phyloP scores from a whole-genome alignment of 1,140 invertebrate genomes.

The Drosophila parabipectinata region DNA sequence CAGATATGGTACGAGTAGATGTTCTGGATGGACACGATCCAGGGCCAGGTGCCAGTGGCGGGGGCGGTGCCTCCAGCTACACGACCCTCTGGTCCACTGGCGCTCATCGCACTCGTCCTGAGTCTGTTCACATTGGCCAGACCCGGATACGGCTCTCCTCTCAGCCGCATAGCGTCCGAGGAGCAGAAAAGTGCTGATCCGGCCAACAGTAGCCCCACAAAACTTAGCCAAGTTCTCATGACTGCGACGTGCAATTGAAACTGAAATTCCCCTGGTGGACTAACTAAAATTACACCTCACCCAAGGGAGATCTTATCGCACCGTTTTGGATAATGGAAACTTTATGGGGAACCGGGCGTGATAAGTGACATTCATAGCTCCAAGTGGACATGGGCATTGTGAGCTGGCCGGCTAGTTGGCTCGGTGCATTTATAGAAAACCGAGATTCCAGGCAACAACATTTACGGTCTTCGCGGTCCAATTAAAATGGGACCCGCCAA shows the following conservation, averaged over 20 bases:
- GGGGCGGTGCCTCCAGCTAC: conserved; percentile 83
- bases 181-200: neutral
- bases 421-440: conserved; percentile 50
- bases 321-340: conserved; percentile 29
- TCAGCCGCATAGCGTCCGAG: conserved; percentile 37
- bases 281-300: conserved; percentile 54
- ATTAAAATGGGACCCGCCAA: conserved; percentile 24
- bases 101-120: neutral
- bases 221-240: conserved; percentile 53
- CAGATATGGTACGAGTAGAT: conserved; percentile 77
- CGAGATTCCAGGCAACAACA: conserved; percentile 40
- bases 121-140: conserved; percentile 15
- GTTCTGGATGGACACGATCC: conserved; percentile 77
- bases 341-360: conserved; percentile 35
- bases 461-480: conserved; percentile 28
- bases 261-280: conserved; percentile 38
- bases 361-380: conserved; percentile 49
- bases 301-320: conserved; percentile 41
- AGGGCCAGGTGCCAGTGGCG: conserved; percentile 75
- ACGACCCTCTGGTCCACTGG: conserved; percentile 37
- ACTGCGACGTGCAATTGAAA: conserved; percentile 49
- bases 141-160: conserved; percentile 32
- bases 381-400: conserved; percentile 26
- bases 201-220: conserved; percentile 8
- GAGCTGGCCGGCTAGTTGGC: conserved; percentile 3